Evolutionary conservation across 1,140 invertebrate genomes (phyloP).

Genomic region (Bicyclus anynana): DNA sequence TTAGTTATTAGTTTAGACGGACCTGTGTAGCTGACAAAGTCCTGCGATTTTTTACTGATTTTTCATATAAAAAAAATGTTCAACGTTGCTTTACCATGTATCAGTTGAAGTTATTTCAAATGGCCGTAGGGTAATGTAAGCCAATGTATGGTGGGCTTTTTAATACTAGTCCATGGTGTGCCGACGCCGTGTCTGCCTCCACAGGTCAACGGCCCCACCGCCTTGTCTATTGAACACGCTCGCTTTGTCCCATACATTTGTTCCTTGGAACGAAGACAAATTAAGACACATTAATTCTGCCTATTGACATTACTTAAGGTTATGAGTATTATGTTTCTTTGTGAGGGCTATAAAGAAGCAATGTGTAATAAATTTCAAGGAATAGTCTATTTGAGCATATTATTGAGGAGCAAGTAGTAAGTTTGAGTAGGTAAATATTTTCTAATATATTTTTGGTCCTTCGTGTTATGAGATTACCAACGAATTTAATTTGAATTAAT

Average conservation of each 20-base stretch:
- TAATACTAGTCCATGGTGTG: conserved; percentile 46
- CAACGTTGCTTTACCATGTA: not conserved
- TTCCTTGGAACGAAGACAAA: conserved; percentile 24
- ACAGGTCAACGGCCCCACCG: conserved; percentile 41
- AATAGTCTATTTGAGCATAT: not conserved
- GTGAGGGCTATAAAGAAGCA: not conserved
- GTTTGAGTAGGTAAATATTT: too few relatives aligned
- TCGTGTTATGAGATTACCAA: too few relatives aligned
- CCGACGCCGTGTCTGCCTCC: conserved; percentile 56
- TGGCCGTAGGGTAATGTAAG: conserved; percentile 14
- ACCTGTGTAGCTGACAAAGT: too few relatives aligned
- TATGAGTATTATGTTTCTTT: not conserved
- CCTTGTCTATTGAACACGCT: conserved; percentile 41
- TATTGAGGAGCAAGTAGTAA: too few relatives aligned
- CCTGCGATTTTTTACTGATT: too few relatives aligned
- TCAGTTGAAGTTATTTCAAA: conserved; percentile 17
- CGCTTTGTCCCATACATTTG: conserved; percentile 42
- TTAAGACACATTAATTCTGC: conserved; percentile 13
- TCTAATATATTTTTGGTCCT: too few relatives aligned
- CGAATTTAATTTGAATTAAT: too few relatives aligned
- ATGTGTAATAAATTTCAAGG: not conserved
- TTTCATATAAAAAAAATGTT: too few relatives aligned
- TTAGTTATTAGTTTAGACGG: too few relatives aligned
- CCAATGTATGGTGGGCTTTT: conserved; percentile 22
- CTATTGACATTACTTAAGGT: conserved; percentile 1